Conservation (phyloP, 2,888 invertebrate genomes). For the Phragmatobia fuliginosa region DNA sequence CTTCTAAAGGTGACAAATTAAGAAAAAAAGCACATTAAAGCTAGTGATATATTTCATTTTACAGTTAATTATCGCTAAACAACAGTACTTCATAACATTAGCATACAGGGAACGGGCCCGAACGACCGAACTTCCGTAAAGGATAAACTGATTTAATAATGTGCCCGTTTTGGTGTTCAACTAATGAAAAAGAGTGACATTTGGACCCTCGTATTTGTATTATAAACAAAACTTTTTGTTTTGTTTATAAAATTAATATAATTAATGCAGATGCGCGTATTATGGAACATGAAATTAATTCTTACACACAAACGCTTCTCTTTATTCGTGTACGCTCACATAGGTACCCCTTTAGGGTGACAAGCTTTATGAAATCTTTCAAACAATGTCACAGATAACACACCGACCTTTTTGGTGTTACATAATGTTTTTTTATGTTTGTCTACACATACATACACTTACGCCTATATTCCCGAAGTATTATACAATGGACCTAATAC, state of each 20-base stretch:
- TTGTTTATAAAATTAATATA: conserved; percentile 13
- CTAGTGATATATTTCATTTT: neutral
- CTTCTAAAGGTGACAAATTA: no score
- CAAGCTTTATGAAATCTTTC: neutral
- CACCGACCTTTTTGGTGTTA: neutral
- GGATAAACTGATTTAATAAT: conserved; percentile 54
- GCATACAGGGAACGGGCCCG: conserved; percentile 25
- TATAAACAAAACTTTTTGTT: conserved; percentile 44
- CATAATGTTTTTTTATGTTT: neutral
- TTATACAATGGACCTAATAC: no score
- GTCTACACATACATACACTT: neutral
- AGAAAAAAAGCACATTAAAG: no score
- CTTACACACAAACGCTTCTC: conserved; percentile 10
- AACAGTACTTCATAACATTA: conserved; percentile 28
- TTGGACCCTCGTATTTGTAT: conserved; percentile 22
- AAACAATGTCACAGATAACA: neutral
- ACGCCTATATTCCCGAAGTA: neutral
- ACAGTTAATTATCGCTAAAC: conserved; percentile 29
- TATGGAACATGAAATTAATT: conserved; percentile 27
- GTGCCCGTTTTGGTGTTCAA: conserved; percentile 35
- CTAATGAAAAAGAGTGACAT: conserved; percentile 51
- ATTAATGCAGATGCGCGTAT: conserved; percentile 24
- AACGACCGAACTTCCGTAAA: conserved; percentile 40
- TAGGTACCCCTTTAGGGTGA: neutral
- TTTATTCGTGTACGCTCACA: neutral